Base-by-base conservation (phyloP, 2,888 invertebrate genomes). In the Scelioninae gen. 2 region DNA sequence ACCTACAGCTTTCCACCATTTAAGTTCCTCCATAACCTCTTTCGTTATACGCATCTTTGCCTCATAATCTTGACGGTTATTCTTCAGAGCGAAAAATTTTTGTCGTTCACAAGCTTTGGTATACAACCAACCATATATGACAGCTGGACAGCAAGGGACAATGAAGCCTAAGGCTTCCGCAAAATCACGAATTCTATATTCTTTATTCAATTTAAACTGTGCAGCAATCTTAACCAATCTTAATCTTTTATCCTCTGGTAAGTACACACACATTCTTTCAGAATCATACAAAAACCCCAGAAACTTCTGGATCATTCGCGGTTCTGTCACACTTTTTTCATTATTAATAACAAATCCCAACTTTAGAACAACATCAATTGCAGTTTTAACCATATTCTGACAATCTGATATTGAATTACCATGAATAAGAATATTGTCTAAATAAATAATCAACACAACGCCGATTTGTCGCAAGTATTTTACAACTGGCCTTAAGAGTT, bases 61-160 rank as follows among this genome's bases (percentile, higher is more conserved):
- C 9, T 68, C 52, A 13, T 58, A 68, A 50, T 68, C 58, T 5
- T 33, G 28, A 9, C 35, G n/a, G 15, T 37, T 37, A 9, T 33
- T 19, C 22, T 48, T 10, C 13, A 68, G 15, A 0, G 68, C 58
- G 10, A 68, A 19, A 16, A 28, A 68, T 46, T 68, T 58, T 11
- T 33, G 11, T 15, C 48, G n/a, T 39, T 67, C 55, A 13, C 33
- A 67, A 13, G 2, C 37, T 11, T 67, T 67, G 10, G 57, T 67
- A 9, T 67, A 25, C 3, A 13, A 19, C 39, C 25, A 50, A n/a
- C 69, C 19, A 25, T 58, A 68, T n/a, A 43, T 50, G 7, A 68
- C 41, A 1, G 61, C 60, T 6, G 61, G 61, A 19, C 45, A 53
- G n/a, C 60, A 61, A n/a, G 69, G 53, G 15, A 61, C 15, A 1